Percentiles rank a stretch among this genome's conserved stretches.
Conservation (phyloP, 2,797 vertebrate species). For the Sebastiscus tertius region DNA sequence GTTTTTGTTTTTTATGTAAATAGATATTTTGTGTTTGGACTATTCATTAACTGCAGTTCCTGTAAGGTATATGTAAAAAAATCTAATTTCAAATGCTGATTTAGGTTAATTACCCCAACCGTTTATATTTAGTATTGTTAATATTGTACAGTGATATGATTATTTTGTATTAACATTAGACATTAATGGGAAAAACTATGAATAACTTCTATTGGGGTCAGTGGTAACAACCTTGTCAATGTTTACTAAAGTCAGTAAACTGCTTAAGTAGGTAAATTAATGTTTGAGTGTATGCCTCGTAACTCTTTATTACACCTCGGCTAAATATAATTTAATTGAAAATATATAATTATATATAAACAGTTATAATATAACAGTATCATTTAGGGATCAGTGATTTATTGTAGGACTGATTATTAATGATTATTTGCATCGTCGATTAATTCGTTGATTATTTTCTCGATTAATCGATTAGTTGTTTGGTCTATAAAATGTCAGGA, state of each 20-base stretch:
- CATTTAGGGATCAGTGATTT: neutral
- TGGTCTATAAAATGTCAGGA: too few species aligned
- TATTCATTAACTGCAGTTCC: neutral
- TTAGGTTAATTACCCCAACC: neutral
- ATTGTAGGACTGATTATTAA: accelerated
- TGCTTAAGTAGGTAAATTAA: neutral
- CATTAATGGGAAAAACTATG: neutral
- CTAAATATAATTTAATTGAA: neutral
- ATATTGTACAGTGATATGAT: neutral
- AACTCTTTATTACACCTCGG: neutral
- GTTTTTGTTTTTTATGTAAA: neutral
- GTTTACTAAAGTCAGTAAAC: neutral
- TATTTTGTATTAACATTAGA: neutral
- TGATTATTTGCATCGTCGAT: too few species aligned
- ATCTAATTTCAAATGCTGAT: neutral
- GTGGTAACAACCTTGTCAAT: neutral
- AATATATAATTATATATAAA: neutral
- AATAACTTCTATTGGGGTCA: neutral
- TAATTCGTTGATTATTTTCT: too few species aligned
- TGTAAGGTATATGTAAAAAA: neutral
- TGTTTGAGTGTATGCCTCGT: neutral
- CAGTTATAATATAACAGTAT: too few species aligned
- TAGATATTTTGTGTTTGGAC: neutral
- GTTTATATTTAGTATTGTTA: neutral
- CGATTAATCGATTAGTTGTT: too few species aligned